These are phyloP conservation scores for Drosophila carrolli DNA, from an alignment of 1,140 invertebrate genomes.

Conservation along the genomic window DNA sequence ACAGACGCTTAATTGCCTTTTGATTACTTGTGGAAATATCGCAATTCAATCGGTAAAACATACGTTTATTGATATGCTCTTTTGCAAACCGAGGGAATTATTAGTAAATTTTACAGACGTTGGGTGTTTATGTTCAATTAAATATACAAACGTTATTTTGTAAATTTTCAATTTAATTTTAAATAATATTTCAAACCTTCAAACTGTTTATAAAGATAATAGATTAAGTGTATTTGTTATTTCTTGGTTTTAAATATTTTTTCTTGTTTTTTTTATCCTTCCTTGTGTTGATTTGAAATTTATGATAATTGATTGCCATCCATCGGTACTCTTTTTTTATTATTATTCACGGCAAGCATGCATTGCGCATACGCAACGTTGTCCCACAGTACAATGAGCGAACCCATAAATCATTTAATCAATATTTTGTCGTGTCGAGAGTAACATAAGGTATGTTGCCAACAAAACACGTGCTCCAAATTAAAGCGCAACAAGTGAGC, in stretches of 20 bases:
- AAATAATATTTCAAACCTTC: neutral
- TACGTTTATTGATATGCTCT: conserved; percentile 1
- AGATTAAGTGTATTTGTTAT: conserved; percentile 1
- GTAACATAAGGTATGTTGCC: conserved; percentile 60
- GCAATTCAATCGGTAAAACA: conserved; percentile 16
- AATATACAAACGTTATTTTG: too few species aligned
- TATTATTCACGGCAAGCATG: conserved; percentile 27
- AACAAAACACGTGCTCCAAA: conserved; percentile 74
- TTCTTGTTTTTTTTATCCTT: neutral
- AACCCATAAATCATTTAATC: conserved; percentile 77
- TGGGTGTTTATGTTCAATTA: neutral
- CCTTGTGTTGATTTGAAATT: conserved; percentile 51
- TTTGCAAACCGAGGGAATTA: neutral
- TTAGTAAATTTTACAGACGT: neutral
- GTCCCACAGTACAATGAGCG: conserved; percentile 31
- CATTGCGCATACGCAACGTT: conserved; percentile 71
- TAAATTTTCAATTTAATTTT: neutral
- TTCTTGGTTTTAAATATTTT: neutral
- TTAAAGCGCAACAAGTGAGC: conserved; percentile 38
- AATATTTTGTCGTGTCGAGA: conserved; percentile 75
- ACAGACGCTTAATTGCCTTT: conserved; percentile 73
- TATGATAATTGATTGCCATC: conserved; percentile 69
- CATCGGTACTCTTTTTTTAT: conserved; percentile 30
- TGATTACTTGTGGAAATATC: conserved; percentile 61
- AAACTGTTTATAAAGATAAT: too few species aligned